Conservation (phyloP, 1,140 invertebrate genomes). For the Tigriopus japonicus region DNA sequence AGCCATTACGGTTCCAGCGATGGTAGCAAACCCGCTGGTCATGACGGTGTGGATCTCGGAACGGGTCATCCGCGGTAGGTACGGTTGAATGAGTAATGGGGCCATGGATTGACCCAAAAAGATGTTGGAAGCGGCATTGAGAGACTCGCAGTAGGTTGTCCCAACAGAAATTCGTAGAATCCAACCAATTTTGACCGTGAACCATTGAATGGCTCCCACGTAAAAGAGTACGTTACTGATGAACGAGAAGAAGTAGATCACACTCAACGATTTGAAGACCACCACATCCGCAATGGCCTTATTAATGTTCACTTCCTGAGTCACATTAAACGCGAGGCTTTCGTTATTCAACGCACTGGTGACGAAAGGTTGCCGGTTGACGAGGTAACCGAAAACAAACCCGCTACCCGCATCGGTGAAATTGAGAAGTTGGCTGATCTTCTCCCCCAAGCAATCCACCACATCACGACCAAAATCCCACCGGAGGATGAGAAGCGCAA, state of each 20-base stretch:
- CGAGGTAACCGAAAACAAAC: not conserved
- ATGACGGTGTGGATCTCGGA: slow-evolving; percentile 85
- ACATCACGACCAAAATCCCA: not conserved
- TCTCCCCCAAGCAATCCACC: not conserved
- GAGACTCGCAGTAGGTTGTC: slow-evolving; percentile 77
- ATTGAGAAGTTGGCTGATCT: not conserved
- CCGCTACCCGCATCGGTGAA: not conserved
- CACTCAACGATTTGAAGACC: slow-evolving; percentile 44
- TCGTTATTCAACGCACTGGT: not conserved
- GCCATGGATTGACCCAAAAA: slow-evolving; percentile 60
- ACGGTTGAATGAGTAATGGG: slow-evolving; percentile 51
- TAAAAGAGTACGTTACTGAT: slow-evolving; percentile 69
- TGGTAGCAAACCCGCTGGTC: slow-evolving; percentile 81
- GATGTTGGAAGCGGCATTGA: slow-evolving; percentile 71
- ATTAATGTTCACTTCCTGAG: not conserved
- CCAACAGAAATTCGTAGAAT: slow-evolving; percentile 46
- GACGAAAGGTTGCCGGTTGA: not conserved
- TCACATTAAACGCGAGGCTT: not conserved
- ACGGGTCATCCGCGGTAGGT: slow-evolving; percentile 54
- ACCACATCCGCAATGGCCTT: slow-evolving; percentile 5
- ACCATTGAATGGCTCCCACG: slow-evolving; percentile 61
- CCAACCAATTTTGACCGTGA: slow-evolving; percentile 64
- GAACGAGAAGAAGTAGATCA: slow-evolving; percentile 80
- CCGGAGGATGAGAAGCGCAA: not conserved
- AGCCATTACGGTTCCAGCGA: slow-evolving; percentile 78